These are phyloP conservation scores for Hedychridium roseum DNA, from an alignment of 2,888 invertebrate genomes.

Conservation along the genomic window DNA sequence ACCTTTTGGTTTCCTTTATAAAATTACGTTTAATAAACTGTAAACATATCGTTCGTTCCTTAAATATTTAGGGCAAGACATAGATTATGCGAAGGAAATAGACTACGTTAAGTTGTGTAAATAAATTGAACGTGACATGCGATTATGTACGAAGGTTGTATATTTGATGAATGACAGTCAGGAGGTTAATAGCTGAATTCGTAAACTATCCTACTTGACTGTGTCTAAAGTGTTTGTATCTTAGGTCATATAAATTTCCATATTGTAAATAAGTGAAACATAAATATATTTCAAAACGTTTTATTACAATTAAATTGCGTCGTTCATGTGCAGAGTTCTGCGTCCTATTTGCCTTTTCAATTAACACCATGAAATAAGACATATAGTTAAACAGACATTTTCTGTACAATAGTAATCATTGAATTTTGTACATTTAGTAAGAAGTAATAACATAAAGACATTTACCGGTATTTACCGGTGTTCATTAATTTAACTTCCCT, in stretches of 20 bases:
- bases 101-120: conserved; percentile 12
- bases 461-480: background rate
- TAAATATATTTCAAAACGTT: conserved; percentile 22
- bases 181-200: too few relatives aligned
- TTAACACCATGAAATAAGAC: background rate
- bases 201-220: too few relatives aligned
- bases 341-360: background rate
- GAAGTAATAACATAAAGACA: conserved; percentile 9
- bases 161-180: too few relatives aligned
- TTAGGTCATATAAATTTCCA: conserved; percentile 7
- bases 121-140: too few relatives aligned
- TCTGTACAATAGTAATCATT: conserved; percentile 4
- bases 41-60: conserved; percentile 21
- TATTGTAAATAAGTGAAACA: conserved; percentile 22
- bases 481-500: too few relatives aligned
- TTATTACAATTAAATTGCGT: conserved; percentile 24
- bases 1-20: conserved; percentile 19
- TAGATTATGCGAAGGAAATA: conserved; percentile 3
- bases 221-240: too few relatives aligned
- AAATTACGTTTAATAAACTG: conserved; percentile 7
- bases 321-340: conserved; percentile 20
- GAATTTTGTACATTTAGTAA: conserved; percentile 10
- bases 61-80: conserved; percentile 10
- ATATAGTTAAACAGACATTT: conserved; percentile 11
- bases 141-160: conserved; percentile 22